Percentiles rank a stretch among this genome's conserved stretches.
These are phyloP conservation scores for Narcine bancroftii DNA, from an alignment of 2,113 vertebrate species.

Conservation along the genomic window DNA sequence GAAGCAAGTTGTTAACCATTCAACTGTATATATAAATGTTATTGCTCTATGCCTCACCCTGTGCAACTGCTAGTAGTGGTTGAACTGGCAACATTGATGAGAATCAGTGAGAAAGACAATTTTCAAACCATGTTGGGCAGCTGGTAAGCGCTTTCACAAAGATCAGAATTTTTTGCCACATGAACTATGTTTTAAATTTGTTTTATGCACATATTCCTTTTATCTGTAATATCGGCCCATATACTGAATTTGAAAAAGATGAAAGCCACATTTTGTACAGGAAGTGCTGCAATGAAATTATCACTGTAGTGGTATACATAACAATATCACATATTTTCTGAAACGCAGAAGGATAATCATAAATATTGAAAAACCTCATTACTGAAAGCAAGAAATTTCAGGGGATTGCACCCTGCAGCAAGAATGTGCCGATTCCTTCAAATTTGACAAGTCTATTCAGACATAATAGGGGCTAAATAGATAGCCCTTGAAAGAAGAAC, in stretches of 20 bases:
- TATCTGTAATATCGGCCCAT: not conserved
- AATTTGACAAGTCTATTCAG: not conserved
- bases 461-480: not conserved
- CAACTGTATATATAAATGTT: not conserved
- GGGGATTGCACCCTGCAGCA: not conserved
- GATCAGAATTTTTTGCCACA: not conserved
- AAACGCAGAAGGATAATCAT: too few relatives aligned
- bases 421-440: not conserved
- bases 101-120: not conserved
- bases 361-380: too few relatives aligned
- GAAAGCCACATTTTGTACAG: not conserved
- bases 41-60: not conserved
- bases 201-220: slow-evolving; percentile 4
- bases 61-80: not conserved
- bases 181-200: not conserved
- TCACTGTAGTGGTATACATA: not conserved
- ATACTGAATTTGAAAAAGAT: not conserved
- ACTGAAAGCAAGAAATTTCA: not conserved
- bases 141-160: not conserved
- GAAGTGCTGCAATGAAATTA: not conserved
- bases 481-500: too few relatives aligned
- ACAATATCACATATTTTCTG: not conserved
- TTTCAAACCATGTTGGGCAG: not conserved
- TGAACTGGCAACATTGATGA: not conserved
- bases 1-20: not conserved